A percentile compares a stretch with the other conserved stretches of the same genome.
Evolutionary conservation across 2,113 vertebrate species (phyloP).

Genomic region (Neogobius melanostomus): DNA sequence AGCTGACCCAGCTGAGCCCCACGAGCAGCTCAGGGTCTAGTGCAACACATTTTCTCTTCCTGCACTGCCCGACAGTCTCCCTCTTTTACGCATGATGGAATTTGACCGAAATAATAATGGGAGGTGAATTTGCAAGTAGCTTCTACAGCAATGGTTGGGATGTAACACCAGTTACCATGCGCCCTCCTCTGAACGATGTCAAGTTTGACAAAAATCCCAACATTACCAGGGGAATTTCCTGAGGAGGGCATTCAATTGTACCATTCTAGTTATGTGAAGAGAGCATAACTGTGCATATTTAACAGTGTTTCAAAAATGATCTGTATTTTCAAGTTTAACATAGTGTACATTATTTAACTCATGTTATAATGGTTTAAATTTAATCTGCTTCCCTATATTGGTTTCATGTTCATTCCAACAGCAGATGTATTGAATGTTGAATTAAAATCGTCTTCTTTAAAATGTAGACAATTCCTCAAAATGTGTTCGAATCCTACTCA

Average conservation of each 20-base stretch:
- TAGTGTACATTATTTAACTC: too few relatives aligned
- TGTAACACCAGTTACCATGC: constrained; percentile 2
- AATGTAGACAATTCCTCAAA: too few relatives aligned
- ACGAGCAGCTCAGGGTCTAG: constrained; percentile 47
- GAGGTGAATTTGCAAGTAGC: constrained; percentile 22
- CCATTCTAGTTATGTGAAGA: background rate
- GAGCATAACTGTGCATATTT: background rate
- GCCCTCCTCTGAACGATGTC: background rate
- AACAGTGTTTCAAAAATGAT: too few relatives aligned
- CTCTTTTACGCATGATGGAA: constrained; percentile 40
- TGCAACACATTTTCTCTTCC: constrained; percentile 36
- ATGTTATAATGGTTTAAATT: too few relatives aligned
- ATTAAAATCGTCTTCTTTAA: too few relatives aligned
- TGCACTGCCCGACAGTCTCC: constrained; percentile 35
- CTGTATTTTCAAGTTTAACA: too few relatives aligned
- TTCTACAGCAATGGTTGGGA: constrained; percentile 19
- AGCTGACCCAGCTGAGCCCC: constrained; percentile 62
- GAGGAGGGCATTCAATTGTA: background rate
- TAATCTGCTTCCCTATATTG: too few relatives aligned
- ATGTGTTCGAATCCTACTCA: too few relatives aligned
- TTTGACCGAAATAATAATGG: constrained; percentile 38
- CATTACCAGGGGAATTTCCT: too few relatives aligned
- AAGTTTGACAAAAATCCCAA: too few relatives aligned
- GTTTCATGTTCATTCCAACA: too few relatives aligned
- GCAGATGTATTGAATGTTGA: too few relatives aligned